Conservation (phyloP, 2,113 vertebrate genomes). For the Craseonycteris thonglongyai region DNA sequence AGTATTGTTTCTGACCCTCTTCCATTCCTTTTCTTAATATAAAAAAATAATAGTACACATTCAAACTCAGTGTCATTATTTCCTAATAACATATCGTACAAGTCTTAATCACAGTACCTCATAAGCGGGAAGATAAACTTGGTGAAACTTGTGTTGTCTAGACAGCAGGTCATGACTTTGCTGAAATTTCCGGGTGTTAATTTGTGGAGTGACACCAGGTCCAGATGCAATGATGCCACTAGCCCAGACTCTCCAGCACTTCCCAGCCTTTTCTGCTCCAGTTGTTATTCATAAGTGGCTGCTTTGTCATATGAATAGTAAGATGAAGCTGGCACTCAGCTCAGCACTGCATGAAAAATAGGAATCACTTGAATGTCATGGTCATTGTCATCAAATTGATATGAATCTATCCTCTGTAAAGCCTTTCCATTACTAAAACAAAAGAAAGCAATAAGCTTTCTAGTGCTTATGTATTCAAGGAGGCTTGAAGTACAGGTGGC, state of each 20-base stretch:
- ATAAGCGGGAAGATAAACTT: not conserved
- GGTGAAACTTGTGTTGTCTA: not conserved
- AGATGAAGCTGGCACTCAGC: not conserved
- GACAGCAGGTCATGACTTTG: not conserved
- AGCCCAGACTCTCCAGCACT: not conserved
- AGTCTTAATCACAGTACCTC: not conserved
- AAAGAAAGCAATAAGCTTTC: not conserved
- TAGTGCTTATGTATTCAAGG: not conserved
- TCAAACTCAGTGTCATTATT: not conserved
- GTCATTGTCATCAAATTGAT: not conserved
- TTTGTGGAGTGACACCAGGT: not conserved
- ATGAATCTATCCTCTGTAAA: not conserved
- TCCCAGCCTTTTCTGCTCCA: not conserved
- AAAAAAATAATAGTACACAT: not conserved
- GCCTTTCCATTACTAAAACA: conserved; percentile 23
- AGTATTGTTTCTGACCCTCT: not conserved
- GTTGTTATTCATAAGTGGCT: not conserved
- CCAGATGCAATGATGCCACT: not conserved
- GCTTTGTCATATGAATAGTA: not conserved
- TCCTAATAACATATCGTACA: not conserved
- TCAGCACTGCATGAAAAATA: not conserved
- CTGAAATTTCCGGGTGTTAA: not conserved
- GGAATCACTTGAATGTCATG: conserved; percentile 37
- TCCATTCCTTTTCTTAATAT: not conserved
- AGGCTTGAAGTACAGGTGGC: not conserved